Percentiles rank a stretch among this genome's conserved stretches.
These are phyloP conservation scores for Saimiri boliviensis DNA, from an alignment of 2,113 vertebrate species.

Conservation along the genomic window DNA sequence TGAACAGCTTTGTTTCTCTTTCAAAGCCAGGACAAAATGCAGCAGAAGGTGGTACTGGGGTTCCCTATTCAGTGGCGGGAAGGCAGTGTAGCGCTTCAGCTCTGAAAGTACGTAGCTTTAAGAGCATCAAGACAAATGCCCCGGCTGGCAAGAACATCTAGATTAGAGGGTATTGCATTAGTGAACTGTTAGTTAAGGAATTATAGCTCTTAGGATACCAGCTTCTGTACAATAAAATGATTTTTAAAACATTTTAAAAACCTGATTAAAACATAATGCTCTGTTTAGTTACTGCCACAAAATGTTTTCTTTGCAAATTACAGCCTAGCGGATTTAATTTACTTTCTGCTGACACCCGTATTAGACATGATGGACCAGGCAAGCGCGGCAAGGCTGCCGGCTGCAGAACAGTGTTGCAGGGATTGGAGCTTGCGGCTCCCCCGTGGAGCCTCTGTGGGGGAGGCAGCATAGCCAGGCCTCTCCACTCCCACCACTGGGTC, in stretches of 20 bases:
- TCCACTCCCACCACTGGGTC: not conserved
- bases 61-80: not conserved
- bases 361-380: not conserved
- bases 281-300: slow-evolving; percentile 65
- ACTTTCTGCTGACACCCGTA: slow-evolving; percentile 45
- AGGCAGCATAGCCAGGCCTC: not conserved
- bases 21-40: not conserved
- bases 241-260: slow-evolving; percentile 69
- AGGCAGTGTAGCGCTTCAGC: not conserved
- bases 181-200: slow-evolving; percentile 56
- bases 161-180: slow-evolving; percentile 34
- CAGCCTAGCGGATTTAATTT: slow-evolving; percentile 53
- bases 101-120: not conserved
- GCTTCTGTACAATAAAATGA: slow-evolving; percentile 47
- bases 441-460: not conserved
- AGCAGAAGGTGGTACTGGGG: not conserved
- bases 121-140: slow-evolving; percentile 24
- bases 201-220: slow-evolving; percentile 6
- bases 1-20: not conserved
- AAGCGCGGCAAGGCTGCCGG: not conserved
- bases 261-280: slow-evolving; percentile 57
- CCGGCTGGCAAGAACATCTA: not conserved
- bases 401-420: accelerated
- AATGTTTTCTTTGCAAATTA: slow-evolving; percentile 56
- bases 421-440: not conserved